These are phyloP conservation scores for Batillaria attramentaria DNA, from an alignment of 1,140 invertebrate genomes.

Conservation along the genomic window DNA sequence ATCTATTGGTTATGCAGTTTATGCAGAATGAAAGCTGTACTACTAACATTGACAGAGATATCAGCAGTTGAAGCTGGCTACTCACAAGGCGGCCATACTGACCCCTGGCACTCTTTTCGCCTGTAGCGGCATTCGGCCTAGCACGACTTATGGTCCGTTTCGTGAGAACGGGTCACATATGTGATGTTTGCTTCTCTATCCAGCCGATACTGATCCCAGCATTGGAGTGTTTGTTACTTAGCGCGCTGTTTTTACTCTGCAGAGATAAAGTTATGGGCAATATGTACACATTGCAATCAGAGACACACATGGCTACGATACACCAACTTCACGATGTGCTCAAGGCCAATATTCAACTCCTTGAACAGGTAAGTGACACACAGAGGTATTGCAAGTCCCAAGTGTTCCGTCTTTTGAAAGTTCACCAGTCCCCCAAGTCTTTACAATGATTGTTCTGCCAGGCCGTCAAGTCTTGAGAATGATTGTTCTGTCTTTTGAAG, in stretches of 20 bases:
- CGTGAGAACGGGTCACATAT: not conserved
- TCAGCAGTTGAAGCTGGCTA: no score
- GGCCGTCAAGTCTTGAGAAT: no score
- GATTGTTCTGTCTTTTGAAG: no score
- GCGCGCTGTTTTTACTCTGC: slow-evolving; percentile 32
- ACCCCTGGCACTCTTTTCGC: not conserved
- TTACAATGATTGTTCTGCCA: no score
- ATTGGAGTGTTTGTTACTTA: no score
- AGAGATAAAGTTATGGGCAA: slow-evolving; percentile 57
- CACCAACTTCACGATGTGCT: slow-evolving; percentile 62
- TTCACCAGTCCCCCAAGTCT: slow-evolving; percentile 27
- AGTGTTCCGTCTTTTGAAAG: slow-evolving; percentile 12
- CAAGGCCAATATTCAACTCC: slow-evolving; percentile 60
- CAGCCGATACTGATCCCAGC: no score
- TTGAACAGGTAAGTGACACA: slow-evolving; percentile 56
- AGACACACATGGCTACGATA: slow-evolving; percentile 55
- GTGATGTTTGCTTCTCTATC: not conserved
- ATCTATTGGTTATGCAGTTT: no score
- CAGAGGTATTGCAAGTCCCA: not conserved
- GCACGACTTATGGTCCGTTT: not conserved
- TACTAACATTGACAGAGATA: no score
- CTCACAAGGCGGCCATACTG: not conserved
- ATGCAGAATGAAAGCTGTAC: no score
- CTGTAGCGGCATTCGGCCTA: not conserved
- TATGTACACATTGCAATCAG: slow-evolving; percentile 53